Evolutionary conservation across 1,140 invertebrate species (phyloP), one percentile per base, ranked within the genome.

Genomic region (Steinernema khuongi): DNA sequence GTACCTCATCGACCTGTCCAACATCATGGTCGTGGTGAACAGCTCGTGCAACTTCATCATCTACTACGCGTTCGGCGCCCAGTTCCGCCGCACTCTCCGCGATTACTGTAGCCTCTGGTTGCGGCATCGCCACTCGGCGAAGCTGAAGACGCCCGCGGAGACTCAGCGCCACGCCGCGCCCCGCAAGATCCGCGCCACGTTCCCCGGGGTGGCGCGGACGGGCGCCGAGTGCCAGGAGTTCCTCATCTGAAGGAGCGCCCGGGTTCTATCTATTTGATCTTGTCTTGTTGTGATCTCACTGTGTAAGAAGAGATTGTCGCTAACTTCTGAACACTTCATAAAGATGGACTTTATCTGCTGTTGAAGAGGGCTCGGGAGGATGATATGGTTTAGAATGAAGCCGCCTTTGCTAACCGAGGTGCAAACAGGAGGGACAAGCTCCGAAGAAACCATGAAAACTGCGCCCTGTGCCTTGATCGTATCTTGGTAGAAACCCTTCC

Each of bases 21-120:
- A 81, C 67, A 50, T 82, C 0, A 81, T 81, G 80, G 81, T 79
- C n/a, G 79, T 81, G 14, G 43, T 81, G 11, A 81, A 81, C 31
- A 79, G 76, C 0, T 82, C 80, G 0, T 81, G 80, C 73, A 81
- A 81, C 68, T 82, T 81, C 29, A 19, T 82, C 17, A 81, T 81
- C 71, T 81, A 81, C 70, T 81, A 81, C 68, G 78, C 75, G n/a
- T 81, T 82, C 67, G 80, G 80, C 18, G 36, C 72, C 1, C 71
- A 80, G 33, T 81, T 81, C 60, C 78, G 80, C 4, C 68, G 79
- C 18, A 81, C 80, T 0, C 70, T 81, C 18, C 69, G 74, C 26
- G 43, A 78, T 18, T 73, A 77, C 68, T 22, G 67, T 0, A 11
- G 70, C 1, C 50, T n/a, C 14, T 60, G 50, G 50, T 22, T 11